Conservation (phyloP, 2,888 invertebrate genomes). For the Microplitis manilae region DNA sequence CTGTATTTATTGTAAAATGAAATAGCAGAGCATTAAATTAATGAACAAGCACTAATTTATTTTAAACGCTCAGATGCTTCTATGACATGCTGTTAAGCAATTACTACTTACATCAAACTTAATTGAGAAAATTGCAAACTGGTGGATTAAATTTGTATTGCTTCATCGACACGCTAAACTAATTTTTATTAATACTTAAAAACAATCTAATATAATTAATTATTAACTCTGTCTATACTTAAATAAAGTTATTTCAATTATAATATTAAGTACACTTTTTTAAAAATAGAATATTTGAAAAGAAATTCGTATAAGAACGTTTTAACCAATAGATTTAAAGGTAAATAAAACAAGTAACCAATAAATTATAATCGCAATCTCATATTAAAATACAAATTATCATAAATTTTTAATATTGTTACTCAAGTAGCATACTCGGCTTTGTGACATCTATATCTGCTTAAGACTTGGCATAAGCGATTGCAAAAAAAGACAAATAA, state of each 20-base stretch:
- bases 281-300: not conserved
- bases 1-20: conserved; percentile 1
- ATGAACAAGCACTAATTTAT: not conserved
- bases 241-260: not conserved
- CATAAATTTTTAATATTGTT: too few relatives aligned
- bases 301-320: not conserved
- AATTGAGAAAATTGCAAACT: conserved; percentile 4
- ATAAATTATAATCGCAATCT: too few relatives aligned
- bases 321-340: not conserved
- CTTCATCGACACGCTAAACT: not conserved
- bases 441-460: too few relatives aligned
- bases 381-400: too few relatives aligned
- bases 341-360: not conserved
- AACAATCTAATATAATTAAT: not conserved
- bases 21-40: conserved; percentile 18
- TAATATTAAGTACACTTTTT: not conserved
- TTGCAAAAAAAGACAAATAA: too few relatives aligned
- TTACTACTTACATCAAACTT: not conserved
- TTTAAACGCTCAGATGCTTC: not conserved
- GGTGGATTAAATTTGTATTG: conserved; percentile 19
- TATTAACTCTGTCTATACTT: not conserved
- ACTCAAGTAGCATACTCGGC: too few relatives aligned
- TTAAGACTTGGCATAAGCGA: too few relatives aligned
- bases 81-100: conserved; percentile 4
- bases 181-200: not conserved